These are phyloP conservation scores for Athene cunicularia DNA, from an alignment of 2,113 vertebrate species.

Conservation along the genomic window DNA sequence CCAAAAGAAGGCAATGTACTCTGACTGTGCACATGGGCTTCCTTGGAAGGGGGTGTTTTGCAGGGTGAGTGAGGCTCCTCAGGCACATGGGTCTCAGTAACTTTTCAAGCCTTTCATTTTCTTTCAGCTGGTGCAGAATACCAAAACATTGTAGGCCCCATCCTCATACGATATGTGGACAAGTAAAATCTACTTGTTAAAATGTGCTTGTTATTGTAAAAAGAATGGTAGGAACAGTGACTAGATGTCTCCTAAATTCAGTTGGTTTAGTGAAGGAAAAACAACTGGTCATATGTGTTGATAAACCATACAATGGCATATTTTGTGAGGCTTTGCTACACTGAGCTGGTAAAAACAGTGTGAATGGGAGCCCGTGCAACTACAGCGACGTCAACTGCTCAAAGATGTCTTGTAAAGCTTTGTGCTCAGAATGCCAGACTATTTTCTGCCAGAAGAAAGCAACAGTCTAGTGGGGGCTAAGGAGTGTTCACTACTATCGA, in stretches of 20 bases:
- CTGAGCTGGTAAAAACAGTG: not conserved
- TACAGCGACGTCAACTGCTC: fast-evolving
- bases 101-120: not conserved
- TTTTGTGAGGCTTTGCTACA: not conserved
- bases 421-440: not conserved
- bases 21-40: not conserved
- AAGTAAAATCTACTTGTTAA: not conserved
- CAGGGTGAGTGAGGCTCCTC: not conserved
- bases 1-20: not conserved
- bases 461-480: not conserved
- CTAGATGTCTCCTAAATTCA: not conserved
- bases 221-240: not conserved
- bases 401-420: not conserved
- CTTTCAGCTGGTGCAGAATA: not conserved
- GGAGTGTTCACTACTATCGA: not conserved
- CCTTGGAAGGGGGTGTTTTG: not conserved
- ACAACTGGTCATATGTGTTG: not conserved
- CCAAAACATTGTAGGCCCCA: not conserved
- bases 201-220: not conserved
- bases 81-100: not conserved
- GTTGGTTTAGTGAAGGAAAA: not conserved
- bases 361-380: not conserved
- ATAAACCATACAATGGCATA: fast-evolving
- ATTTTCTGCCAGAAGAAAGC: not conserved
- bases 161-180: not conserved